Evolutionary conservation across 1,140 invertebrate genomes (phyloP), one percentile per base, ranked within the genome.

Genomic region (Euura saliciscinereae): DNA sequence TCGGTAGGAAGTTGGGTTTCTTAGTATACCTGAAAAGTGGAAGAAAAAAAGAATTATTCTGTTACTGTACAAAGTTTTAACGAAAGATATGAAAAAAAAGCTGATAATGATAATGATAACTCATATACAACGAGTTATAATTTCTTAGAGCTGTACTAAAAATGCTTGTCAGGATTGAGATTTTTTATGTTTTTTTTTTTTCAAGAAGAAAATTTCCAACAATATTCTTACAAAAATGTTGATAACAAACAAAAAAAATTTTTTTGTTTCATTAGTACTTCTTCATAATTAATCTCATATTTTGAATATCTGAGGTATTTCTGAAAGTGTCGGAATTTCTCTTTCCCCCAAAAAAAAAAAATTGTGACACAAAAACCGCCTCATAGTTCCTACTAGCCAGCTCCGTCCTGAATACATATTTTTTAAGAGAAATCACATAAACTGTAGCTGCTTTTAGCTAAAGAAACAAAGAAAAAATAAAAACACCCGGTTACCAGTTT

Each of bases 351-450:
- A 28, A 28, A 28, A 28, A 28, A 28, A 28, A 28, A 28, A 28
- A 28, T 28, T 0, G 28, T 28, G 28, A 28, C 28, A 28, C 28
- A 8, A 59, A 59, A 76, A 79, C 78, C 79, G 78, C 78, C 78
- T 80, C 78, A 78, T 78, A 80, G 78, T 80, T 80, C 78, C 78
- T 80, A 80, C 71, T 79, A 80, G 75, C 77, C 76, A 78, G 73
- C 71, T 80, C 78, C 78, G 78, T 80, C 78, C 78, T 80, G 71
- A 77, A 65, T 7, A 59, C 6, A 28, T 28, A 8, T 4, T 59
- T 8, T 59, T 59, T 59, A 59, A n/a, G 51, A 59, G 13, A 59
- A 59, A n/a, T 59, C 8, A 28, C 28, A 28, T 28, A 28, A 28
- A 28, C 28, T 28, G 28, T 28, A 28, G 28, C 28, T 28, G 28